phyloP scores from a whole-genome alignment of 2,888 invertebrate species.

The Brenthis ino region DNA sequence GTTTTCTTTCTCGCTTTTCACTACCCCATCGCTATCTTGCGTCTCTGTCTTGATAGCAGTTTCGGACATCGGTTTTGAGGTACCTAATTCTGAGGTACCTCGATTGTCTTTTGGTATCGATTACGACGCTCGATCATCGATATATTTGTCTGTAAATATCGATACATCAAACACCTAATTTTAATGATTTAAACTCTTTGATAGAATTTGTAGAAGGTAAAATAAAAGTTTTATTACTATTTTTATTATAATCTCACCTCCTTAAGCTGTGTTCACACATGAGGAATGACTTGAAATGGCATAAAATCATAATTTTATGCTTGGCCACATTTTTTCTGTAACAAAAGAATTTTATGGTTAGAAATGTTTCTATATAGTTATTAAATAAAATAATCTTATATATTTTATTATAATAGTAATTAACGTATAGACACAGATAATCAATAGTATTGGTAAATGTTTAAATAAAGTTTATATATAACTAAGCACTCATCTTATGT shows the following conservation, averaged over 20 bases:
- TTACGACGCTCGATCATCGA: slow-evolving; percentile 63
- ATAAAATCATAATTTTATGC: slow-evolving; percentile 32
- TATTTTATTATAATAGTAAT: not conserved
- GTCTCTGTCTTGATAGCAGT: slow-evolving; percentile 66
- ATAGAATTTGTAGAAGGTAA: not conserved
- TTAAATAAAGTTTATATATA: no score
- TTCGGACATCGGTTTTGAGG: slow-evolving; percentile 76
- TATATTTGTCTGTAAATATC: slow-evolving; percentile 70
- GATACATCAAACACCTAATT: slow-evolving; percentile 6
- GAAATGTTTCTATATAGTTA: not conserved
- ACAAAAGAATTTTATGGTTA: slow-evolving; percentile 32
- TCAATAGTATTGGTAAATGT: no score
- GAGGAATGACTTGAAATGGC: slow-evolving; percentile 32
- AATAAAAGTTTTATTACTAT: not conserved
- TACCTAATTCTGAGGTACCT: slow-evolving; percentile 66
- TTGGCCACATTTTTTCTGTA: slow-evolving; percentile 47
- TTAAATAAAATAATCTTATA: not conserved
- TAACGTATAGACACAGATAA: not conserved
- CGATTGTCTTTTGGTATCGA: slow-evolving; percentile 45
- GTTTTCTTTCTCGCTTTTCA: slow-evolving; percentile 53
- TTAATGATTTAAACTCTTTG: not conserved
- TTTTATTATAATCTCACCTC: slow-evolving; percentile 44
- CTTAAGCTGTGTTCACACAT: slow-evolving; percentile 47
- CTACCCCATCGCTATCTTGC: slow-evolving; percentile 71
- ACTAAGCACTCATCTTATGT: no score